Conservation (phyloP, 2,888 invertebrate species). For the Drosophila recens region DNA sequence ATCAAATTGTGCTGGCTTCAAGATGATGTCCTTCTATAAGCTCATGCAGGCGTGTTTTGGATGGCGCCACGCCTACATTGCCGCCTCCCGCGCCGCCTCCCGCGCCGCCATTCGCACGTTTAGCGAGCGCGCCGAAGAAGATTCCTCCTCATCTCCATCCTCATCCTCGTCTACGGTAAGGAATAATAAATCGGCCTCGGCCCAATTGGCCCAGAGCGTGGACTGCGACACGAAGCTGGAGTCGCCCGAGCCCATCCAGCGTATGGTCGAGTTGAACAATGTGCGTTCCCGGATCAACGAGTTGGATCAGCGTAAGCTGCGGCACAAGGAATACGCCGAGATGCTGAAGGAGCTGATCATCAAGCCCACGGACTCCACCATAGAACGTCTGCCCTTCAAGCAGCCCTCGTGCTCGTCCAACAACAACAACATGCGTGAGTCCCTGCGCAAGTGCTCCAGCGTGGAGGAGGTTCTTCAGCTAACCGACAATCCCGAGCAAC, state of each 20-base stretch:
- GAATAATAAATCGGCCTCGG: constrained; percentile 37
- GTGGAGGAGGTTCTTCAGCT: constrained; percentile 32
- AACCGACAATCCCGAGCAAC: constrained; percentile 11
- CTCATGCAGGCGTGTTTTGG: neutral
- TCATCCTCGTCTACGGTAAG: no score
- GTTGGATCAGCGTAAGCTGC: constrained; percentile 44
- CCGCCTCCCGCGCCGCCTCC: neutral
- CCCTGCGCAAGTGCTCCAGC: constrained; percentile 32
- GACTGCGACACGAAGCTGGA: constrained; percentile 2
- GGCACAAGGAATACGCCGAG: constrained; percentile 23
- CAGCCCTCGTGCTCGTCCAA: neutral
- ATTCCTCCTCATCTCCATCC: no score
- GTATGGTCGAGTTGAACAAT: constrained; percentile 22
- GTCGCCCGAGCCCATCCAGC: constrained; percentile 33
- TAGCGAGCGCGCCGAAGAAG: neutral
- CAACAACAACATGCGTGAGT: constrained; percentile 9
- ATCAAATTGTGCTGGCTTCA: neutral
- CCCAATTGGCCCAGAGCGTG: constrained; percentile 11
- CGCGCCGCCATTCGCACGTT: neutral
- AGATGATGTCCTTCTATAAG: constrained; percentile 3
- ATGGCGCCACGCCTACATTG: neutral
- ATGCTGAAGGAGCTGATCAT: constrained; percentile 22
- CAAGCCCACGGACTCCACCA: neutral
- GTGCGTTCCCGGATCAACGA: constrained; percentile 38
- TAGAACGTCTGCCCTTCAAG: constrained; percentile 41